phyloP scores from a whole-genome alignment of 2,888 invertebrate species.

The Lingula anatina region DNA sequence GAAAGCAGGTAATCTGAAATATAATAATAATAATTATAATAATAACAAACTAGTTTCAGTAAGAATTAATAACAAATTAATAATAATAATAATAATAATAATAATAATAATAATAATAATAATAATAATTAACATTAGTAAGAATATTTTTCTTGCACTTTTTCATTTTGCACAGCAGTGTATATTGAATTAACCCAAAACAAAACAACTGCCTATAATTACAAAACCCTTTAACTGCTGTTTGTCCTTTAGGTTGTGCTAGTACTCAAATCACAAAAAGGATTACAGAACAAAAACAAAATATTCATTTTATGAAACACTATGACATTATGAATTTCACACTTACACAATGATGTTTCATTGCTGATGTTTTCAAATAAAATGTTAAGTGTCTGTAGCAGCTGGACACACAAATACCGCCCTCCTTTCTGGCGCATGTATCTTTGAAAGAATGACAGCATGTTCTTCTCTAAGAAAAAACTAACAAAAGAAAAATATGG shows the following conservation, averaged over 20 bases:
- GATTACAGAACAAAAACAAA: no score
- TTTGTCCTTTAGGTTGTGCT: no score
- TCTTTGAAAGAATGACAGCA: conserved; percentile 94
- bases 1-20: conserved; percentile 92
- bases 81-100: background rate
- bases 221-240: no score
- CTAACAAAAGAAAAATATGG: conserved; percentile 62
- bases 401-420: conserved; percentile 94
- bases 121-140: background rate
- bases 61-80: background rate
- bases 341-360: conserved; percentile 97
- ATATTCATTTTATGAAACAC: no score
- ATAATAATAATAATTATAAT: conserved; percentile 5
- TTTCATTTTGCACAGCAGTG: no score
- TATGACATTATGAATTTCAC: no score
- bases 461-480: conserved; percentile 98
- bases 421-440: conserved; percentile 98
- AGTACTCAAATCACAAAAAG: no score
- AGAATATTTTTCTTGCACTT: no score
- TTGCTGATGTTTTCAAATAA: conserved; percentile 98
- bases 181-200: no score
- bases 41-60: background rate
- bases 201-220: no score
- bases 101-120: background rate
- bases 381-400: conserved; percentile 96